Percentiles rank a stretch among this genome's conserved stretches.
These are phyloP conservation scores for Catostomus latipinnis DNA, from an alignment of 2,797 vertebrate species.

Conservation along the genomic window DNA sequence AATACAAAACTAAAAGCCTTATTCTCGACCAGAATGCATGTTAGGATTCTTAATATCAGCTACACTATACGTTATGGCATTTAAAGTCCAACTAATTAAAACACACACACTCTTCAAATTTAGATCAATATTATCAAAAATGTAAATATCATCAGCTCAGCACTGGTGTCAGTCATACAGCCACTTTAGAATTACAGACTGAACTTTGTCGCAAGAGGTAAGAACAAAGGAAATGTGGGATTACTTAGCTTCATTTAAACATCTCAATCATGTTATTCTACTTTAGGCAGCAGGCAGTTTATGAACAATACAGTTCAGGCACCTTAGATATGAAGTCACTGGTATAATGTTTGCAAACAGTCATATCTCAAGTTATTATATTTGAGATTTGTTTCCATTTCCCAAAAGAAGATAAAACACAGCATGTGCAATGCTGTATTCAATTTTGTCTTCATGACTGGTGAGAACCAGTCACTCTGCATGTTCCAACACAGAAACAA, in stretches of 20 bases:
- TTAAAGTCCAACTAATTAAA: neutral
- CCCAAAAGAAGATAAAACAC: conserved; percentile 9
- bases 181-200: too few relatives aligned
- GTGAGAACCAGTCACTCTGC: too few relatives aligned
- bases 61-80: neutral
- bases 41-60: too few relatives aligned
- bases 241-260: neutral
- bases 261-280: neutral
- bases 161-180: neutral
- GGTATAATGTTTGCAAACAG: conserved; percentile 4
- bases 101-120: neutral
- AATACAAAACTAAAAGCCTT: too few relatives aligned
- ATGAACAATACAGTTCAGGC: neutral
- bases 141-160: neutral
- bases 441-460: neutral
- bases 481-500: too few relatives aligned
- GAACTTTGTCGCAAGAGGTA: neutral
- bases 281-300: neutral
- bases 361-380: conserved; percentile 8
- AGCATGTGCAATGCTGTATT: conserved; percentile 32
- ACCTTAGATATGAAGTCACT: conserved; percentile 1
- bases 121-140: neutral
- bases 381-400: conserved; percentile 4
- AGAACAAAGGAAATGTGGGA: neutral
- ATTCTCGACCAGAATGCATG: too few relatives aligned